Conservation (phyloP, 2,888 invertebrate species). For the Phyllotreta cruciferae region DNA sequence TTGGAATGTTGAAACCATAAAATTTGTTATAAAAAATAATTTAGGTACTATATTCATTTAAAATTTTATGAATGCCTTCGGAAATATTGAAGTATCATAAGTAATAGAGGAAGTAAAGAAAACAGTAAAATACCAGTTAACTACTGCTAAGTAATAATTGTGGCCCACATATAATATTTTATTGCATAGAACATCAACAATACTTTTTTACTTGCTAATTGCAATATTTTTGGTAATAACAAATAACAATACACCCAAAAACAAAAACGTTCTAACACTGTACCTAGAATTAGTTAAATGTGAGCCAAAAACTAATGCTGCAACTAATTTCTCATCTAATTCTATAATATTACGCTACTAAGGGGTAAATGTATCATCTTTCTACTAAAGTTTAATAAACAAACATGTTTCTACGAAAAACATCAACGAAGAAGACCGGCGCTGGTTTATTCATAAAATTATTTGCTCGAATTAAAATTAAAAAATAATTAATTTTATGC, state of each 20-base stretch:
- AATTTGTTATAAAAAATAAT: no score
- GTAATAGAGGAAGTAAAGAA: conserved; percentile 4
- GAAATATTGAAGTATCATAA: conserved; percentile 5
- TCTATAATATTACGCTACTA: conserved; percentile 31
- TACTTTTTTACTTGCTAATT: conserved; percentile 34
- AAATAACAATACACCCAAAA: conserved; percentile 37
- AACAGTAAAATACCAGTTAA: conserved; percentile 16
- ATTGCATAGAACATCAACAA: conserved; percentile 39
- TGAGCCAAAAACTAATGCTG: conserved; percentile 38
- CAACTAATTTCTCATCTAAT: conserved; percentile 33
- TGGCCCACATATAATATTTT: conserved; percentile 36
- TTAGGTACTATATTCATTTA: no score
- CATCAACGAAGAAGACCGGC: conserved; percentile 16
- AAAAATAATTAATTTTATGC: conserved; percentile 2
- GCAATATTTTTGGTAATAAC: conserved; percentile 33
- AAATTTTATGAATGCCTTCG: conserved; percentile 6
- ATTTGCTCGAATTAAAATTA: conserved; percentile 6
- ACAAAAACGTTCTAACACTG: conserved; percentile 34
- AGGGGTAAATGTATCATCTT: conserved; percentile 20
- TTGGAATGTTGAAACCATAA: no score
- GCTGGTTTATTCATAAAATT: conserved; percentile 5
- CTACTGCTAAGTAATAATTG: conserved; percentile 27
- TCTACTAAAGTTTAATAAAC: conserved; percentile 18
- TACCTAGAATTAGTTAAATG: conserved; percentile 34
- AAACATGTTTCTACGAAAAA: conserved; percentile 17